Evolutionary conservation across 2,888 invertebrate species (phyloP), one percentile per base, ranked within the genome.

Genomic region (Stenodera caucasica): DNA sequence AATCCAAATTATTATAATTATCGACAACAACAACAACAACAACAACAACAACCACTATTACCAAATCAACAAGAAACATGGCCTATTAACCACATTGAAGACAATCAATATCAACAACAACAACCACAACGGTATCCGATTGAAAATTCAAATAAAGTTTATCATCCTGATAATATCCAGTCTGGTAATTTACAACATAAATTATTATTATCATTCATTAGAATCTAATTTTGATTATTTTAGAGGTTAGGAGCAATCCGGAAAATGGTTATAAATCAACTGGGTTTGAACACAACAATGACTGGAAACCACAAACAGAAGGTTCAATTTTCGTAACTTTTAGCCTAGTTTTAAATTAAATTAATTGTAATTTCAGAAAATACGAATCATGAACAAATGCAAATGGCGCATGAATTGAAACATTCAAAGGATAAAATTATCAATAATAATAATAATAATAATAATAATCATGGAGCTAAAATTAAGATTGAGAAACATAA

Each of bases 391-490:
- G 75, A 78, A 32, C 79, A 79, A 67, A 76, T 79, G 55, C 75
- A 78, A 68, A 71, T 80, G 68, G 79, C 79, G 0, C 78, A 78
- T 65, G 80, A 81, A 61, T 65, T 80, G 59, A 79, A 80, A 67
- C 77, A 77, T 63, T 78, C 80, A 59, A 73, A 78, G 6, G 74
- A 69, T 53, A 64, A 37, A 61, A 72, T 67, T 70, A 70, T 66
- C 56, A 72, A 66, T 58, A 70, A 51, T 26, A 58, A 49, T 29
- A 60, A 58, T 26, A 64, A 64, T 12, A 63, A 51, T 11, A 56
- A 32, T 3, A 26, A 33, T 15, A 56, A 30, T 4, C 59, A 60
- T 14, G 64, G 67, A 45, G 52, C 63, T 11, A 72, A 66, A 62
- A 69, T 62, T 45, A 67, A 66, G 62, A 65, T 68, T 37, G 68